These are phyloP conservation scores for Amphipyra berbera DNA, from an alignment of 2,888 invertebrate genomes.

Conservation along the genomic window DNA sequence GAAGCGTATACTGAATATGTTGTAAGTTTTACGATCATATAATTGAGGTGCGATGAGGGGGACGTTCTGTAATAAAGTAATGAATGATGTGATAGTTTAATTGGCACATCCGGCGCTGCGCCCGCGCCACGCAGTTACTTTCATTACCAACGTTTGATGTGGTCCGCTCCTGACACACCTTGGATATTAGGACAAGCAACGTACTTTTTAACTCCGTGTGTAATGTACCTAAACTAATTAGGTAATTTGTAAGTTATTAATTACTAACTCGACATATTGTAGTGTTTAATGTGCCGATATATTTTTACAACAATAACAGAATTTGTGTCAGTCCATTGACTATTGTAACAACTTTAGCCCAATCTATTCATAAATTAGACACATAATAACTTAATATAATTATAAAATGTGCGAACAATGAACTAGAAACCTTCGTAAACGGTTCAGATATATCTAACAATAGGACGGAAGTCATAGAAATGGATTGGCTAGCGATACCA, in stretches of 20 bases:
- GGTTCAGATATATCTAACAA: slow-evolving; percentile 26
- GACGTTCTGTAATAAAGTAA: slow-evolving; percentile 77
- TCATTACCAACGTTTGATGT: slow-evolving; percentile 76
- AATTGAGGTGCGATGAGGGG: slow-evolving; percentile 67
- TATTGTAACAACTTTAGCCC: slow-evolving; percentile 3
- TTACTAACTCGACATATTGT: slow-evolving; percentile 34
- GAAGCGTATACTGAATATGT: slow-evolving; percentile 50
- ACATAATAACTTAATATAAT: neutral
- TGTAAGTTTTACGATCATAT: slow-evolving; percentile 55
- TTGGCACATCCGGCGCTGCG: slow-evolving; percentile 78
- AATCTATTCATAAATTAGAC: slow-evolving; percentile 3
- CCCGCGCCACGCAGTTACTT: slow-evolving; percentile 60
- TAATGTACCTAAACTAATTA: slow-evolving; percentile 68
- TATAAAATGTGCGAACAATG: slow-evolving; percentile 3
- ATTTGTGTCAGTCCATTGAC: slow-evolving; percentile 37
- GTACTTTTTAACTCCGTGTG: slow-evolving; percentile 51
- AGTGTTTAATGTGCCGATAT: slow-evolving; percentile 32
- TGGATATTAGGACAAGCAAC: slow-evolving; percentile 66
- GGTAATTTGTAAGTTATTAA: slow-evolving; percentile 46
- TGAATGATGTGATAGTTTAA: slow-evolving; percentile 84
- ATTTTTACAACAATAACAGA: slow-evolving; percentile 30
- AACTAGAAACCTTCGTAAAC: slow-evolving; percentile 2
- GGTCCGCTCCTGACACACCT: slow-evolving; percentile 71
- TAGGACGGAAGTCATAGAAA: slow-evolving; percentile 37
- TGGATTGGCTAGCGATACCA: slow-evolving; percentile 19